Percentiles rank a stretch among this genome's conserved stretches.
Conservation (phyloP, 2,888 invertebrate species). For the Aphodius granarius region DNA sequence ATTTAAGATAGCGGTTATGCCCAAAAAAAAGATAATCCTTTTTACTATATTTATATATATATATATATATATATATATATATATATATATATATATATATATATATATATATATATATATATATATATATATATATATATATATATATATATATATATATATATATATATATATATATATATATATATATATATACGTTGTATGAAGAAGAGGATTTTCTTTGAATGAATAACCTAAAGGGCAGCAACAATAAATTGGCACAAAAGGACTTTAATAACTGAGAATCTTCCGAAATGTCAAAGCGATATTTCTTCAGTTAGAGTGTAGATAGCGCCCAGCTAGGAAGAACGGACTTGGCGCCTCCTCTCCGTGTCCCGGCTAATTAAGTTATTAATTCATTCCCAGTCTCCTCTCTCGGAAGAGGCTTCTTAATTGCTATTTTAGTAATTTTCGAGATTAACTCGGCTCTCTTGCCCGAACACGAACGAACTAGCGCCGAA, state of each 20-base stretch:
- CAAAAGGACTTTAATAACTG: background rate
- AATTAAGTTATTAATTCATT: background rate
- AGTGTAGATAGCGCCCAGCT: background rate
- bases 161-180: too few species aligned
- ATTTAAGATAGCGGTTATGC: too few species aligned
- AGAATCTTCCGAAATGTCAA: background rate
- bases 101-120: too few species aligned
- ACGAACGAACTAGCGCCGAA: background rate
- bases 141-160: too few species aligned
- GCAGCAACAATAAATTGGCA: background rate
- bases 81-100: too few species aligned
- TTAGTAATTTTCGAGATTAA: conserved; percentile 15
- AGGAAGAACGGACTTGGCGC: background rate
- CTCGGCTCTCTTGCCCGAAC: background rate
- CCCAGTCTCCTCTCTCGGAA: background rate
- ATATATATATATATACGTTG: too few species aligned
- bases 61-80: too few species aligned
- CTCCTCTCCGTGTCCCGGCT: background rate
- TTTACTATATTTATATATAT: too few species aligned
- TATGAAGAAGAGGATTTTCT: background rate
- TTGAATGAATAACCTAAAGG: background rate
- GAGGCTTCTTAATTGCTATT: conserved; percentile 6
- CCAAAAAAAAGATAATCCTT: too few species aligned
- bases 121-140: too few species aligned
- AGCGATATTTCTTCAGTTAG: background rate